Percentiles rank a stretch among this genome's conserved stretches.
Evolutionary conservation across 2,888 invertebrate genomes (phyloP).

Genomic region (Synergus umbraculus): DNA sequence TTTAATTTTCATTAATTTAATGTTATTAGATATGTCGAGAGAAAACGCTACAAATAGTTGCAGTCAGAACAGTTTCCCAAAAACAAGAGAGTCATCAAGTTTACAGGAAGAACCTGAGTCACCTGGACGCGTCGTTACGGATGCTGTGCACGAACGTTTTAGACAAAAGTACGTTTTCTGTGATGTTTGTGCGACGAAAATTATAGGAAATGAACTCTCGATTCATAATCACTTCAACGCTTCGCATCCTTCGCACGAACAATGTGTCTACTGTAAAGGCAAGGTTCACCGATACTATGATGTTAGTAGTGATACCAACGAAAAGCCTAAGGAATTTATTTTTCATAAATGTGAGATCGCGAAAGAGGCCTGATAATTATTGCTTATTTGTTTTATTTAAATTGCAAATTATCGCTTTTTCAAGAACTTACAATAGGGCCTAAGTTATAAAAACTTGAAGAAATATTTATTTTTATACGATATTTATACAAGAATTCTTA

Average conservation of each 20-base stretch:
- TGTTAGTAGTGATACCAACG: slow-evolving; percentile 52
- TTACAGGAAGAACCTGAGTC: neutral
- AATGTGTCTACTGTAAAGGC: slow-evolving; percentile 67
- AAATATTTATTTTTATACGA: neutral
- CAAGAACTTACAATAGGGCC: neutral
- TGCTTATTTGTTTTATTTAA: neutral
- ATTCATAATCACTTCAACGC: slow-evolving; percentile 68
- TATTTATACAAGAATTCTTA: neutral
- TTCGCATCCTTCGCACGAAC: slow-evolving; percentile 61
- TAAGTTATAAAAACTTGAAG: neutral
- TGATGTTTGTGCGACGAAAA: slow-evolving; percentile 61
- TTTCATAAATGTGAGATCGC: slow-evolving; percentile 65
- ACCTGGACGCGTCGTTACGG: slow-evolving; percentile 64
- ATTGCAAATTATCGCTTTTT: neutral
- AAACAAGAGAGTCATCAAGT: neutral
- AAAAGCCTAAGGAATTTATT: slow-evolving; percentile 51
- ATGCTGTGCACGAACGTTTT: slow-evolving; percentile 71
- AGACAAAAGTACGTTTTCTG: slow-evolving; percentile 62
- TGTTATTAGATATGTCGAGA: neutral
- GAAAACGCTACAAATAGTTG: neutral
- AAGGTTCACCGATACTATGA: slow-evolving; percentile 68
- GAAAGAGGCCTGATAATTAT: slow-evolving; percentile 23
- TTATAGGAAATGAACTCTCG: slow-evolving; percentile 59
- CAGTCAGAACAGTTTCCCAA: neutral
- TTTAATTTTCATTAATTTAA: neutral